phyloP scores from a whole-genome alignment of 1,140 invertebrate genomes.

The Neocloeon triangulifer region DNA sequence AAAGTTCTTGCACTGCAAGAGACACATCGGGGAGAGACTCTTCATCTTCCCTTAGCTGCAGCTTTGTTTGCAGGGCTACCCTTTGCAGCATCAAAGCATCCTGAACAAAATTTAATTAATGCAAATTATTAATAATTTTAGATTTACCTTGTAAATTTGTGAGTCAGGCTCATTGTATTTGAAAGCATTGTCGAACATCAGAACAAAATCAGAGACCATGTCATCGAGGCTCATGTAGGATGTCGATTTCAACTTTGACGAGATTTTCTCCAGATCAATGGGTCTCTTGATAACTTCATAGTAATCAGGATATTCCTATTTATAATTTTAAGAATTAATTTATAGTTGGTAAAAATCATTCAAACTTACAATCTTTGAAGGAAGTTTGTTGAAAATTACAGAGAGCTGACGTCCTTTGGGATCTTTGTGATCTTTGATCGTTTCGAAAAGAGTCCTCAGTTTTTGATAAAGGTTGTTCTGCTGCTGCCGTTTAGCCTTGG shows the following conservation, averaged over 20 bases:
- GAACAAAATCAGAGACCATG: conserved; percentile 73
- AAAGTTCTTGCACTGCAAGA: conserved; percentile 70
- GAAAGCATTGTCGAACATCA: conserved; percentile 99
- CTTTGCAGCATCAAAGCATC: conserved; percentile 85
- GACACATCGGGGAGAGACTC: conserved; percentile 73
- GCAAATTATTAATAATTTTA: too few relatives aligned
- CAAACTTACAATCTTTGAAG: conserved; percentile 52
- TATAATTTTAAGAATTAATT: conserved; percentile 8
- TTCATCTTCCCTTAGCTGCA: conserved; percentile 65
- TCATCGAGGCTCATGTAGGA: conserved; percentile 74
- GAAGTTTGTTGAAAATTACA: conserved; percentile 83
- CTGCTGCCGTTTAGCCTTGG: conserved; percentile 10
- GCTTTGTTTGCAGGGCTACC: conserved; percentile 77
- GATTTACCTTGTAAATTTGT: conserved; percentile 81
- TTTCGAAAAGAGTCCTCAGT: conserved; percentile 68
- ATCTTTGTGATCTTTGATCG: conserved; percentile 74
- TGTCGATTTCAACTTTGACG: conserved; percentile 58
- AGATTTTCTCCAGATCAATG: conserved; percentile 91
- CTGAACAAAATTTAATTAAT: conserved; percentile 18
- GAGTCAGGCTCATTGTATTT: conserved; percentile 99
- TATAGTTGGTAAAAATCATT: conserved; percentile 3
- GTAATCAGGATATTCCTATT: conserved; percentile 84
- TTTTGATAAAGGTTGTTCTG: conserved; percentile 37
- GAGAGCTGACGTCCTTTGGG: conserved; percentile 68
- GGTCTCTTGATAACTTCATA: conserved; percentile 96